Base-by-base conservation (phyloP, 1,140 invertebrate genomes). In the Hormaphis cornu region DNA sequence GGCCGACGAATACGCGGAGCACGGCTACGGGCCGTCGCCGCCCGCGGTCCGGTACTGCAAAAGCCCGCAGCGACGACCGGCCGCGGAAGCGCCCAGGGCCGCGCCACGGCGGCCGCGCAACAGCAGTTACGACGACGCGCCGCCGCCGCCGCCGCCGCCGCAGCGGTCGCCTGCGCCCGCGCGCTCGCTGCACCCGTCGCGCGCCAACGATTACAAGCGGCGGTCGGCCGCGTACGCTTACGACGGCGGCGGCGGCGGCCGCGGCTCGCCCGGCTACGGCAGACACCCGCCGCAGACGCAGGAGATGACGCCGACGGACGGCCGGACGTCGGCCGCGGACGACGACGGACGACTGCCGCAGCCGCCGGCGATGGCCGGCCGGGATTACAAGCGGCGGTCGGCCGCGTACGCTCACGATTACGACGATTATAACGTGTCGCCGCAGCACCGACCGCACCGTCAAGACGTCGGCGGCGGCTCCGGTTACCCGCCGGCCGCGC, bases 1-100 rank as follows among this genome's bases (percentile, higher is more conserved):
- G 9, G n/a, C n/a, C n/a, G 69, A 70, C 20, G 70, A 71, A 18
- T 71, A 53, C n/a, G 14, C 44, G 14, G 30, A 48, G 8, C 40
- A 69, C 16, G 22, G 48, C 10, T 48, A 73, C 12, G 75, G 76
- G 28, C 76, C 76, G n/a, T 74, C 76, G 22, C 73, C 75, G 16
- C 24, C 58, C 5, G 56, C 37, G 12, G 28, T 33, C 14, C 42
- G 44, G 20, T 48, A 20, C n/a, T n/a, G n/a, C 28, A 46, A 33
- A 48, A 50, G 30, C 18, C 46, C 61, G 1, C 44, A 48, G 3
- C 42, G 61, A 8, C 24, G 61, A 9, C 12, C 14, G 0, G 18
- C 14, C 14, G 10, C 18, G 61, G 61, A 66, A 66, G 28, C 28
- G 1, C 61, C 61, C 14, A 48, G 61, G 26, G 61, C 61, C n/a